Base-by-base conservation (phyloP, 1,140 invertebrate genomes). In the Drosophila equinoxialis region DNA sequence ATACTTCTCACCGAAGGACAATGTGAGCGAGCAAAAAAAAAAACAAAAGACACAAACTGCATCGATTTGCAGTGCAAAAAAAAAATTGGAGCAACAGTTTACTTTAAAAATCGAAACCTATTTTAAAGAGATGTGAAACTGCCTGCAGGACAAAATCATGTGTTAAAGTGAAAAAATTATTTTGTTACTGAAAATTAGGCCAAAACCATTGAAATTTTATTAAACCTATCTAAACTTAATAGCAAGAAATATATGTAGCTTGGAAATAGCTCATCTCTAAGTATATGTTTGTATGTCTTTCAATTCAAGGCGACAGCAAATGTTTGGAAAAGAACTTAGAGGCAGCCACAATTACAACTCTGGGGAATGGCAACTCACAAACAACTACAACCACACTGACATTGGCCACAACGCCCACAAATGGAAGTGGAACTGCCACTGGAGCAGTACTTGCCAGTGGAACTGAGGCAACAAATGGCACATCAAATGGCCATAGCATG, bases 321-420 rank as follows among this genome's bases (percentile, higher is more conserved):
- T 91, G 91, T 69, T 84, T 92, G 79, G 91, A 91, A 75, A 91
- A 92, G 67, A 91, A 80, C 77, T 66, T 85, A 45, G 90, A 92
- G 68, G 62, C 90, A 33, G 71, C 74, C 62, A 90, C 82, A 65
- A 81, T 89, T 68, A 90, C 82, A 42, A 76, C 81, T 33, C 65
- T 90, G 66, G 84, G 84, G 60, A 90, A 87, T 66, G 89, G 89
- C 68, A 78, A 74, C 39, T 90, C 89, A 4, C 85, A 86, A 57
- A 90, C 85, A 65, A 90, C 79, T 33, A 81, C 86, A 33, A 90
- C 85, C 55, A 87, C 78, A 17, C 60, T 83, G 62, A 81, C 89
- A 48, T 65, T 79, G 64, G 79, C 76, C 68, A 78, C 73, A 61
- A 74, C 68, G 55, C 77, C 75, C 1, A 6, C 67, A 20, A 26